phyloP scores from a whole-genome alignment of 2,888 invertebrate species.

The Zaprionus obscuricornis region DNA sequence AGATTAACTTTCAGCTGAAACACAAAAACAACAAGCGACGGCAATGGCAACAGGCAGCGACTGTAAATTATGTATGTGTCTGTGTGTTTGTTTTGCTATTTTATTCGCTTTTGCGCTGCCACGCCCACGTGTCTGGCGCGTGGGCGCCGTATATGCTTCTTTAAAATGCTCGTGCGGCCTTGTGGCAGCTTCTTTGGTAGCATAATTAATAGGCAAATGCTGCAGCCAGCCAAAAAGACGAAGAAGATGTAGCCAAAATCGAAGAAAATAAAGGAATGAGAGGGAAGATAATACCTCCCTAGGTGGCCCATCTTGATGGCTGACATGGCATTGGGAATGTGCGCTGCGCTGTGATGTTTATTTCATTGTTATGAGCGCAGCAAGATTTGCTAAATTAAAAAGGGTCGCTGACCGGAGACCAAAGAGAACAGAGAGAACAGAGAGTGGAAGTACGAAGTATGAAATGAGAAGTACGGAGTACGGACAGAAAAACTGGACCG shows the following conservation, averaged over 20 bases:
- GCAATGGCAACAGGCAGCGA: conserved; percentile 17
- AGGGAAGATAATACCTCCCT: too few species aligned
- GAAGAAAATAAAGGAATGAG: too few species aligned
- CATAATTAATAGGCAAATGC: conserved; percentile 69
- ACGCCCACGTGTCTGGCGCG: conserved; percentile 23
- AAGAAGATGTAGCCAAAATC: too few species aligned
- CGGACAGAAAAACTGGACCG: too few species aligned
- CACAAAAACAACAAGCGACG: conserved; percentile 12
- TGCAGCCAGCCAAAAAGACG: too few species aligned
- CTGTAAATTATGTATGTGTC: conserved; percentile 38
- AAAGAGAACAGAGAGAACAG: too few species aligned
- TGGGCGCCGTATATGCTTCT: conserved; percentile 31
- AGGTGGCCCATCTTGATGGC: too few species aligned
- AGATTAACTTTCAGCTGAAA: conserved; percentile 23
- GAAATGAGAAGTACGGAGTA: too few species aligned
- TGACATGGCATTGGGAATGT: conserved; percentile 27
- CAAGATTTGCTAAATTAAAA: conserved; percentile 76
- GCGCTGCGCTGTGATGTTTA: conserved; percentile 48
- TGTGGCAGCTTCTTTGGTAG: conserved; percentile 41
- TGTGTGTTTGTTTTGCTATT: too few species aligned
- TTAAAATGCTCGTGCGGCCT: conserved; percentile 46
- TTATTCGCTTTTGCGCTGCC: conserved; percentile 10
- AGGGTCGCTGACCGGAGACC: conserved; percentile 74
- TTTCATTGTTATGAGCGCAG: conserved; percentile 68
- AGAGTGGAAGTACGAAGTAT: too few species aligned